Base-by-base conservation (phyloP, 2,113 vertebrate species). In the Numida meleagris region DNA sequence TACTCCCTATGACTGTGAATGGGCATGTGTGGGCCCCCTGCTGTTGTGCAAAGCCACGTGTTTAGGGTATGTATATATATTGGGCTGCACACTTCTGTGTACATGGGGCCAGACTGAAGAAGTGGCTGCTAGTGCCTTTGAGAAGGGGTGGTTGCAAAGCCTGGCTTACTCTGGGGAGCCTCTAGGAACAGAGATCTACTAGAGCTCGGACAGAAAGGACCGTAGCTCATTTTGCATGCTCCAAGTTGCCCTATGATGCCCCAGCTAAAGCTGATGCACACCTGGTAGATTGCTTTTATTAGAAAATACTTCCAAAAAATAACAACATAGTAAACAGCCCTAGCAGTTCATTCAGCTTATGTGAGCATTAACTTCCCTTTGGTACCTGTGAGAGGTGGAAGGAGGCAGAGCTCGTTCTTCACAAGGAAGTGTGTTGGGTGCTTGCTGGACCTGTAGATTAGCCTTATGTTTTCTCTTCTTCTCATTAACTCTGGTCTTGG, bases 41-140 rank as follows among this genome's bases (percentile, higher is more conserved):
- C 90, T 82, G 92, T 75, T 95, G 67, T 86, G 78, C 77, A 68
- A 51, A 66, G 0, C 82, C 94, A 93, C 61, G 43, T 94, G 89
- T 91, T 80, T 73, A 65, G 72, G 90, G 59, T 68, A 33, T 58
- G 68, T 87, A 77, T 82, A 78, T 87, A 77, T 82, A 78, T 88
- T 86, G 88, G 79, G 80, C 82, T 93, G 68, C 73, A 75, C 61
- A 33, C 90, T 93, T 84, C 76, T 83, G 75, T 61, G 61, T 78
- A 24, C 46, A 25, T 0, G 33, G 46, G 67, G 46, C 36, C 4
- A 27, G 57, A 29, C 33, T 86, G 65, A 71, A 81, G 46, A 86
- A 86, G 65, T 55, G 72, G 5, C 43, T 88, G 67, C 5, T 50
- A 11, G 48, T 55, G 45, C 31, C 72, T 93, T 79, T 50, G 88